Evolutionary conservation across 2,797 vertebrate species (phyloP).

Genomic region (Pseudotriccus pelzelni): DNA sequence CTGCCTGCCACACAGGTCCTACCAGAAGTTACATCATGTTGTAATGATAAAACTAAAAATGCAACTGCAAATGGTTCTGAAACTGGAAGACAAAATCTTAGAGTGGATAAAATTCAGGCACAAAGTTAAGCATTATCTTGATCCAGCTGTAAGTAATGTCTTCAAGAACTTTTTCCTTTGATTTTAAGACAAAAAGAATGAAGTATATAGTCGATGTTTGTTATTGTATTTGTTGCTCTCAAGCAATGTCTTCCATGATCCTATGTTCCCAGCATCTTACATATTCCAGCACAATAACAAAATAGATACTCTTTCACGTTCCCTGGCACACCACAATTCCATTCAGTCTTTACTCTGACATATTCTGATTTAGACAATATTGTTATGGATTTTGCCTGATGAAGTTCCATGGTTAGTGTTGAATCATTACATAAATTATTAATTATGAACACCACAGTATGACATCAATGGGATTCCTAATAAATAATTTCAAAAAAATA

Average conservation of each 20-base stretch:
- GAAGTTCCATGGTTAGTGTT: not conserved
- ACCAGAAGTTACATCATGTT: accelerated
- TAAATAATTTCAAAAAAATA: not conserved
- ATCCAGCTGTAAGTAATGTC: not conserved
- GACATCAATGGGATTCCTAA: not conserved
- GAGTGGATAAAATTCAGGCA: not conserved
- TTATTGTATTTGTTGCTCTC: not conserved
- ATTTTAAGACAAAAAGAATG: not conserved
- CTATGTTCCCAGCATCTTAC: not conserved
- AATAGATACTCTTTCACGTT: not conserved
- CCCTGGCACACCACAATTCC: not conserved
- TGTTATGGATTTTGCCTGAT: not conserved
- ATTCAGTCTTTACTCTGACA: not conserved
- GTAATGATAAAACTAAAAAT: not conserved
- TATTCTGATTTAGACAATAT: not conserved
- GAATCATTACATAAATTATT: not conserved
- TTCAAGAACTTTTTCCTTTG: not conserved
- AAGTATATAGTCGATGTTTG: not conserved
- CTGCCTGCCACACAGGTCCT: not conserved
- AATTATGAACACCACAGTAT: not conserved
- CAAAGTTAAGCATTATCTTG: not conserved
- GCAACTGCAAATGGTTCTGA: not conserved
- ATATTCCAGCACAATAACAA: not conserved
- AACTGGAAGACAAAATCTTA: not conserved
- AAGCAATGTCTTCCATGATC: not conserved